Conservation (phyloP, 2,888 invertebrate species). For the Agriotes lineatus region DNA sequence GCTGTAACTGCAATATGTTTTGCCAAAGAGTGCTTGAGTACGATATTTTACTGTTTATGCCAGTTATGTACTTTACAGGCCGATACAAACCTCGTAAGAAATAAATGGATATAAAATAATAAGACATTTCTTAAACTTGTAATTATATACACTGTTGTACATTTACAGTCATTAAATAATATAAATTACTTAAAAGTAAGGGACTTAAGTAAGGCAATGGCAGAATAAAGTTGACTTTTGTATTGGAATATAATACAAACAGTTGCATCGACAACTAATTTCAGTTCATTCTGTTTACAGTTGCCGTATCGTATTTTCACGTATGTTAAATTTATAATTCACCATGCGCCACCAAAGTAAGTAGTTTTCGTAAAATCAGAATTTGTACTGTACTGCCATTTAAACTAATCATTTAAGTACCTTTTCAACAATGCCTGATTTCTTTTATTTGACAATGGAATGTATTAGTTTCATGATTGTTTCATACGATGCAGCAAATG, state of each 20-base stretch:
- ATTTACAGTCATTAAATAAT: constrained; percentile 21
- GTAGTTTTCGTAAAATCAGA: too few species aligned
- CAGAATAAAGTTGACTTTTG: not conserved
- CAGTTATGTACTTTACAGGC: too few species aligned
- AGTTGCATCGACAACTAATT: not conserved
- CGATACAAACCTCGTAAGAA: too few species aligned
- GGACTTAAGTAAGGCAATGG: constrained; percentile 13
- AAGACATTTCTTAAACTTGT: constrained; percentile 9
- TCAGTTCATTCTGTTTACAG: not conserved
- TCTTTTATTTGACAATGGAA: not conserved
- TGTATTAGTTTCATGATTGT: not conserved
- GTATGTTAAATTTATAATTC: too few species aligned
- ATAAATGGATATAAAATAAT: too few species aligned
- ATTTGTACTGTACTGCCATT: not conserved
- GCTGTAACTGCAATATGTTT: too few species aligned
- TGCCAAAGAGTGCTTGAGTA: too few species aligned
- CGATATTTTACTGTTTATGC: too few species aligned
- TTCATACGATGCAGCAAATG: not conserved
- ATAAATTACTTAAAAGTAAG: constrained; percentile 33
- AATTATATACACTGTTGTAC: constrained; percentile 27
- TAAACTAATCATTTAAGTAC: not conserved
- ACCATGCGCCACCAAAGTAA: too few species aligned
- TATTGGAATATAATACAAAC: not conserved
- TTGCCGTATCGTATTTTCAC: not conserved
- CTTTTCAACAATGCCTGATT: too few species aligned